Evolutionary conservation across 1,140 invertebrate genomes (phyloP).

Genomic region (Pectinophora gossypiella): DNA sequence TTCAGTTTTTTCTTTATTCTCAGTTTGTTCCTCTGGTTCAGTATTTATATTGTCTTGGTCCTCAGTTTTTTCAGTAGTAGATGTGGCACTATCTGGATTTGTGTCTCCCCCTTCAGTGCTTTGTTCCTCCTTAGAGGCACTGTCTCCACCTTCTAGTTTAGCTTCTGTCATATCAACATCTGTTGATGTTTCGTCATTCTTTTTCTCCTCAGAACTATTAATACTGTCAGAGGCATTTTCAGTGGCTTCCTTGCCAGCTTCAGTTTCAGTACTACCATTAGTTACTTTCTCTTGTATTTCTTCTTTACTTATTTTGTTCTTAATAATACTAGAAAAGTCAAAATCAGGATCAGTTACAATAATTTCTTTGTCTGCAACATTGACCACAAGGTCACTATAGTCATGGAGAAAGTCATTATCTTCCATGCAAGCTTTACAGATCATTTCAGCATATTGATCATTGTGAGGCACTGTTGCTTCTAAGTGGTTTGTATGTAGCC

Average conservation of each 20-base stretch:
- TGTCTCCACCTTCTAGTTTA: constrained; percentile 2
- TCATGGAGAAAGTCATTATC: constrained; percentile 84
- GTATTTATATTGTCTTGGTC: background rate
- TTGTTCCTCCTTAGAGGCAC: constrained; percentile 4
- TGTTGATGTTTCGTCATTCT: background rate
- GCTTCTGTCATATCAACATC: background rate
- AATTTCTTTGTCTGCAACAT: constrained; percentile 10
- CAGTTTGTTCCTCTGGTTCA: background rate
- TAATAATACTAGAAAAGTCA: background rate
- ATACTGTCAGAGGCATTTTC: background rate
- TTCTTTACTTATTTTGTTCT: background rate
- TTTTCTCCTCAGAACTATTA: background rate
- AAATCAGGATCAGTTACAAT: background rate
- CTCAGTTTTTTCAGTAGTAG: constrained; percentile 1
- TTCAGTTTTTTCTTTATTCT: background rate
- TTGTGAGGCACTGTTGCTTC: constrained; percentile 76
- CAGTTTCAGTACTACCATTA: background rate
- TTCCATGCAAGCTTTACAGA: constrained; percentile 84
- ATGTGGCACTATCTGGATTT: background rate
- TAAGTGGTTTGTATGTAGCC: constrained; percentile 94
- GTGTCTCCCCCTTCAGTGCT: background rate
- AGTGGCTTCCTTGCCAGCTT: background rate
- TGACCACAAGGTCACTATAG: constrained; percentile 76
- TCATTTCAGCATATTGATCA: constrained; percentile 86
- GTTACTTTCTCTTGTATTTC: background rate